Percentiles rank a stretch among this genome's conserved stretches.
phyloP scores from a whole-genome alignment of 2,797 vertebrate species.

The Mergus octosetaceus region DNA sequence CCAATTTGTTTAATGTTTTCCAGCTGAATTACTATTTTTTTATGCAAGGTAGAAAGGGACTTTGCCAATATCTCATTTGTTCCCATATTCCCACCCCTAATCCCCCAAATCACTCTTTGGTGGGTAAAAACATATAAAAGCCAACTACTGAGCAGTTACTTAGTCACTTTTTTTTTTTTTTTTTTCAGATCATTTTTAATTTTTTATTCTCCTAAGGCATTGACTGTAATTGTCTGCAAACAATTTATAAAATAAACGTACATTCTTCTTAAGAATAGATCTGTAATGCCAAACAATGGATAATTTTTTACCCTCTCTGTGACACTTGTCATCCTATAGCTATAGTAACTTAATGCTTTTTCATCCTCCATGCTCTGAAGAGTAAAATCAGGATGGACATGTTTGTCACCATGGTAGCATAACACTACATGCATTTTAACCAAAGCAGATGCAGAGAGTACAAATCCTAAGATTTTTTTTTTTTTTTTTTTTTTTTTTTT shows the following conservation, averaged over 20 bases:
- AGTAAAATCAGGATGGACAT: not conserved
- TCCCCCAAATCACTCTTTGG: not conserved
- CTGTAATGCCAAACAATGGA: slow-evolving; percentile 6
- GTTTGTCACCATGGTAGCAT: slow-evolving; percentile 51
- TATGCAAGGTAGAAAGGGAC: not conserved
- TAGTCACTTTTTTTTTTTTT: not conserved
- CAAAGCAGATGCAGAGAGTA: not conserved
- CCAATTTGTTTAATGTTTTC: not conserved
- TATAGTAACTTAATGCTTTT: slow-evolving; percentile 7
- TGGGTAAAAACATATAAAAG: not conserved
- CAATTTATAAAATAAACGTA: not conserved
- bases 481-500: not conserved
- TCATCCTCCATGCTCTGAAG: not conserved
- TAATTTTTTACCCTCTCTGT: slow-evolving; percentile 1
- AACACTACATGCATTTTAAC: slow-evolving; percentile 23
- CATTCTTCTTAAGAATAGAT: not conserved
- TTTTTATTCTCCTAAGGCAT: slow-evolving; percentile 29
- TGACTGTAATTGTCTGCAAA: not conserved
- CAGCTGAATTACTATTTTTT: slow-evolving; percentile 9
- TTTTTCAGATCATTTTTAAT: not conserved
- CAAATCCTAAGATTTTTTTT: not conserved
- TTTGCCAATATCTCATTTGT: not conserved
- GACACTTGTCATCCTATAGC: slow-evolving; percentile 1
- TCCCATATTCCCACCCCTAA: not conserved
- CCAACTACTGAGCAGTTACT: not conserved